Evolutionary conservation across 2,888 invertebrate species (phyloP), one percentile per base, ranked within the genome.

Genomic region (Mesochorus sp.): DNA sequence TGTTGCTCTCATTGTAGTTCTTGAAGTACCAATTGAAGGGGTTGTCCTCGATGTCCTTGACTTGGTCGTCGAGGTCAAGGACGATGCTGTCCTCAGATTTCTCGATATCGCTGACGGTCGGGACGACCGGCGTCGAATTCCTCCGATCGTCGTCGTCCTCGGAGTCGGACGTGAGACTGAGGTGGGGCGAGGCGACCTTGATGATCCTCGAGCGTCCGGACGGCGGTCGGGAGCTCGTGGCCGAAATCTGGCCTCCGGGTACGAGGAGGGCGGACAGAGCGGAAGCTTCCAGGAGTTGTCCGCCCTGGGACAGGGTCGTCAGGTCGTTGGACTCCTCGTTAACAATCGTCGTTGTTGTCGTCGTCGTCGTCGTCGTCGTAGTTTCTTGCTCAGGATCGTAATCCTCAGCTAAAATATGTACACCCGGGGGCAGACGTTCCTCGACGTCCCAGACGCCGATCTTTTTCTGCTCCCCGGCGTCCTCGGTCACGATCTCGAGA

Each of bases 21-120:
- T 95, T 95, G 89, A 95, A 97, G 90, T 97, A 97, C 97, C 97
- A 97, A 83, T 95, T 95, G 91, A 95, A 95, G 57, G 93, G 91
- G 80, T 91, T 92, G 80, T 93, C 92, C 10, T 92, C 91, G 82
- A 91, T 91, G 80, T 93, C 93, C 37, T 92, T 92, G 49, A 89
- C 92, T 73, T 88, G 91, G 17, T 91, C 89, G 57, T 89, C 91
- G n/a, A n/a, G n/a, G n/a, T n/a, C 6, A 53, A n/a, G 12, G 31
- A 10, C 8, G 39, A 14, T 3, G 24, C 10, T n/a, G 49, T 4
- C 10, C 39, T 21, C 37, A n/a, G 61, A 24, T 26, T 28, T 34
- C 10, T 70, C 49, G 5, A n/a, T 26, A 1, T 26, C 31, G 1
- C 53, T 64, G n/a, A n/a, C n/a, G n/a, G n/a, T n/a, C n/a, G n/a